Percentiles rank a stretch among this genome's conserved stretches.
phyloP scores from a whole-genome alignment of 2,888 invertebrate genomes.

The Archips crataeganus region DNA sequence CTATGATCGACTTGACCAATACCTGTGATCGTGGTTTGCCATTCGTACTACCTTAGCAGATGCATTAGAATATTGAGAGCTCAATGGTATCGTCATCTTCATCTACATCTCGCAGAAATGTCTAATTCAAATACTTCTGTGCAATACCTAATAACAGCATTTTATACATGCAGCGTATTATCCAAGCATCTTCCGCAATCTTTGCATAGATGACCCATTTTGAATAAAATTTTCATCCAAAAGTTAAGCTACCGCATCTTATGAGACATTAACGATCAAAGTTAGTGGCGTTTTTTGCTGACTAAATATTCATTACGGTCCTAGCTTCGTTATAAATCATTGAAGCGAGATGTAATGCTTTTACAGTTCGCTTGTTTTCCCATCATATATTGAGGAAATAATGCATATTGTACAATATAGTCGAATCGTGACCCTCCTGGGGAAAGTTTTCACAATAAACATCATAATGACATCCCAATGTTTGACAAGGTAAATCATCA shows the following conservation, averaged over 20 bases:
- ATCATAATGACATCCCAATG: not conserved
- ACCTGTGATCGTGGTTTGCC: no score
- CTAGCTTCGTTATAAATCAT: slow-evolving; percentile 29
- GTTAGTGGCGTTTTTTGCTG: slow-evolving; percentile 36
- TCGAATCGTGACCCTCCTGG: not conserved
- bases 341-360: slow-evolving; percentile 9
- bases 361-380: not conserved
- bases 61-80: no score
- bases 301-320: slow-evolving; percentile 36
- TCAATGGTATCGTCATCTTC: no score
- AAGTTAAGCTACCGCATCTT: slow-evolving; percentile 51
- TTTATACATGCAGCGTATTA: not conserved
- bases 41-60: no score
- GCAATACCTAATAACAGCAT: not conserved
- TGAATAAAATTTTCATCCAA: slow-evolving; percentile 63
- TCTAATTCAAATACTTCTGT: no score
- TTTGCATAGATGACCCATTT: slow-evolving; percentile 55
- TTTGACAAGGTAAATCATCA: not conserved
- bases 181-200: slow-evolving; percentile 46
- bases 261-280: slow-evolving; percentile 47
- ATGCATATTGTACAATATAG: not conserved
- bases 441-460: not conserved
- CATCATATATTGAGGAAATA: slow-evolving; percentile 6
- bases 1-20: no score
- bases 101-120: no score